phyloP scores from a whole-genome alignment of 1,140 invertebrate species.

The Ips nitidus region DNA sequence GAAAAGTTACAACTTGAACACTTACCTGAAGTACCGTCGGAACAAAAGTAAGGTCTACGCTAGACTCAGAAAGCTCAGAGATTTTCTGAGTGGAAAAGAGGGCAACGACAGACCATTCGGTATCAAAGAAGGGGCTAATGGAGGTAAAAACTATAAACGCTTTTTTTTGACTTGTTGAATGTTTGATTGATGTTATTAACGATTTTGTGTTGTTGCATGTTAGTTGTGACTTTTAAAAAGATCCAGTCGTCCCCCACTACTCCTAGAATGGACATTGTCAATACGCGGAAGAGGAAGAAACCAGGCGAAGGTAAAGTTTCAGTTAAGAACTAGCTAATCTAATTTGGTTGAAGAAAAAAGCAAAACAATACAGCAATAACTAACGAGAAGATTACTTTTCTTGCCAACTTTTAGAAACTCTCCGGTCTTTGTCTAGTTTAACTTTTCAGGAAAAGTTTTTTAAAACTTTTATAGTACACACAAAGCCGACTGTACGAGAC shows the following conservation, averaged over 20 bases:
- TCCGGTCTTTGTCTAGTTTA: slow-evolving; percentile 4
- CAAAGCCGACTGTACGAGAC: slow-evolving; percentile 12
- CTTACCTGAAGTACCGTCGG: slow-evolving; percentile 41
- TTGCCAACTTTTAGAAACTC: neutral
- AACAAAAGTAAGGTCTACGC: slow-evolving; percentile 49
- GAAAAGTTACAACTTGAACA: slow-evolving; percentile 40
- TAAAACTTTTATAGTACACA: slow-evolving; percentile 6
- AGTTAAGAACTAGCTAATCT: too few relatives aligned
- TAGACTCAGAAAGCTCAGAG: slow-evolving; percentile 46
- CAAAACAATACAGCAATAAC: neutral
- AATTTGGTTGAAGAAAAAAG: neutral
- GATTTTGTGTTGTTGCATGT: slow-evolving; percentile 41
- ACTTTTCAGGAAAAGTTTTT: slow-evolving; percentile 16
- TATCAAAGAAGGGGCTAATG: slow-evolving; percentile 46
- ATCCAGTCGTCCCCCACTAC: slow-evolving; percentile 44
- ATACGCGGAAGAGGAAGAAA: slow-evolving; percentile 73
- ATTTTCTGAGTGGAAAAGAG: slow-evolving; percentile 43
- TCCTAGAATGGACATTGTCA: slow-evolving; percentile 38
- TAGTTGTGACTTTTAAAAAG: slow-evolving; percentile 59
- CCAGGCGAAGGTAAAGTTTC: slow-evolving; percentile 68
- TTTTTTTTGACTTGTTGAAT: slow-evolving; percentile 8
- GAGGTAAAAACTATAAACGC: slow-evolving; percentile 41
- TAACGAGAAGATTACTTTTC: neutral
- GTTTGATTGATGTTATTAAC: slow-evolving; percentile 1
- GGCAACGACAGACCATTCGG: slow-evolving; percentile 43